phyloP scores from a whole-genome alignment of 1,140 invertebrate species.

The Dryas iulia region DNA sequence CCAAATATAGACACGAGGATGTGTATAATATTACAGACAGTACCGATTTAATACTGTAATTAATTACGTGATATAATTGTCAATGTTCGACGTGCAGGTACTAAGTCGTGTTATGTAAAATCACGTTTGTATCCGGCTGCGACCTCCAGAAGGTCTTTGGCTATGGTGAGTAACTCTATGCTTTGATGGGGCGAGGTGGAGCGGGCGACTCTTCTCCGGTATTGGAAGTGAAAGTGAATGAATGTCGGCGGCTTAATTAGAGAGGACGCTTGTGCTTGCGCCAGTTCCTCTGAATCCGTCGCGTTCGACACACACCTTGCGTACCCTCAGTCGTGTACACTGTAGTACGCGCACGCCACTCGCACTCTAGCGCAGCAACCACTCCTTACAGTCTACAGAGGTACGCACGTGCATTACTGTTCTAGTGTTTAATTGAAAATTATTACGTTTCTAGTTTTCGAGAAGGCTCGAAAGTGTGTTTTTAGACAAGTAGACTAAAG shows the following conservation, averaged over 20 bases:
- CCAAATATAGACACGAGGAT: neutral
- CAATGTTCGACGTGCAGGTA: neutral
- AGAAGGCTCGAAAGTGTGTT: neutral
- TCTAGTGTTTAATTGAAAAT: constrained; percentile 17
- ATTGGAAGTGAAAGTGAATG: constrained; percentile 80
- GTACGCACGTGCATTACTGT: constrained; percentile 41
- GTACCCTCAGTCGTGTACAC: constrained; percentile 34
- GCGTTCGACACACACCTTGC: constrained; percentile 57
- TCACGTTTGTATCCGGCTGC: constrained; percentile 61
- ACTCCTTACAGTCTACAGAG: constrained; percentile 33
- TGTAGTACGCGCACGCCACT: constrained; percentile 35
- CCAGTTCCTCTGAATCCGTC: constrained; percentile 67
- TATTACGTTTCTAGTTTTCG: neutral
- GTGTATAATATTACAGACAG: neutral
- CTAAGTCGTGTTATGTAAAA: constrained; percentile 54
- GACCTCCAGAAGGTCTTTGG: constrained; percentile 74
- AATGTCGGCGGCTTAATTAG: constrained; percentile 78
- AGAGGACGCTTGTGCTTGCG: constrained; percentile 69
- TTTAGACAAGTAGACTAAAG: neutral
- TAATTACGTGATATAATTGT: constrained; percentile 25
- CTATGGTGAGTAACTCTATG: constrained; percentile 39
- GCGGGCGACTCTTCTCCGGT: constrained; percentile 62
- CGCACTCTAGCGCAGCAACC: constrained; percentile 40
- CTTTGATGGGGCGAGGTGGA: constrained; percentile 50
- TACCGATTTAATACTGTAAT: constrained; percentile 2